Conservation (phyloP, 2,888 invertebrate genomes). For the Lacanobia wlatinum region DNA sequence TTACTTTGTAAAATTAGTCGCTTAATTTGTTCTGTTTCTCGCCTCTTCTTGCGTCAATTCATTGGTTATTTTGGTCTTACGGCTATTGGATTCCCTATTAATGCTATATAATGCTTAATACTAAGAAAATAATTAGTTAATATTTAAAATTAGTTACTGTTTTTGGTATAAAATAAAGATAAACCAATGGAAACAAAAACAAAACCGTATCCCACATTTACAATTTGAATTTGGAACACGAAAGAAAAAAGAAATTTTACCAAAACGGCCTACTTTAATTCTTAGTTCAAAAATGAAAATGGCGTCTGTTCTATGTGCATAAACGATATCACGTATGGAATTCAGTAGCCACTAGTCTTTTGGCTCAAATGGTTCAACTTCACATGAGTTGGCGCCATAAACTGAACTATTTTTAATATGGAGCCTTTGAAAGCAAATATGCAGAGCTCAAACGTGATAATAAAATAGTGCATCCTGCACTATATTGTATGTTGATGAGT, state of each 20-base stretch:
- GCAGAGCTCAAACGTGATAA: background rate
- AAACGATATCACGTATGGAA: constrained; percentile 18
- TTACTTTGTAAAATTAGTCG: constrained; percentile 2
- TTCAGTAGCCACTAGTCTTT: constrained; percentile 28
- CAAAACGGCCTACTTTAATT: too few species aligned
- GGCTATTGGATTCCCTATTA: background rate
- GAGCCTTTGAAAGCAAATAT: constrained; percentile 29
- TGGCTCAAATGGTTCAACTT: constrained; percentile 32
- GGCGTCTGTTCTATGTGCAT: constrained; percentile 16
- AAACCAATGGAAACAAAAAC: background rate
- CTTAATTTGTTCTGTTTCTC: background rate
- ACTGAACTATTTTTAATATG: constrained; percentile 46
- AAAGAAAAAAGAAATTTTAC: background rate
- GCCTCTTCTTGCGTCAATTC: background rate
- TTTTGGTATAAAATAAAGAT: too few species aligned
- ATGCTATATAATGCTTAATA: too few species aligned
- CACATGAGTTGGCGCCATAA: constrained; percentile 19
- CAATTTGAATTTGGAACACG: background rate
- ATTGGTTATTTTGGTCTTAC: background rate
- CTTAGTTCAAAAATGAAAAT: constrained; percentile 38
- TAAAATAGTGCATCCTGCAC: too few species aligned
- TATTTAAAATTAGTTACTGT: too few species aligned
- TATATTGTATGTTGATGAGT: background rate
- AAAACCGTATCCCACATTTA: background rate
- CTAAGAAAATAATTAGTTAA: too few species aligned